Evolutionary conservation across 2,888 invertebrate genomes (phyloP).

Genomic region (Sphinx pinastri): DNA sequence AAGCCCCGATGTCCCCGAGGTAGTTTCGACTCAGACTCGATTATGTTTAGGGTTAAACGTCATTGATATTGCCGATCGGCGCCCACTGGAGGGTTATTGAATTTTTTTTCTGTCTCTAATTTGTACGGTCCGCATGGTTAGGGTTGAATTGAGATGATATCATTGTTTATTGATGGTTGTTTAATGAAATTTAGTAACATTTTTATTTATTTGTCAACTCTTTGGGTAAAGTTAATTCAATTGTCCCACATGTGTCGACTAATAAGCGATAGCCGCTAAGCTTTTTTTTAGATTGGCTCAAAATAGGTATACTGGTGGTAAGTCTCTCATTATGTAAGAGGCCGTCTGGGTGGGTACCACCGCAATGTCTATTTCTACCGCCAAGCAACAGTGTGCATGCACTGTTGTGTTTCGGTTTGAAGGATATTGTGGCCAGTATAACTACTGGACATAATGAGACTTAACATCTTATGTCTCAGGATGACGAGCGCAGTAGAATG

Average conservation of each 20-base stretch:
- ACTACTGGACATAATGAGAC: too few relatives aligned
- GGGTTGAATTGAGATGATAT: conserved; percentile 55
- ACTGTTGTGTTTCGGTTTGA: too few relatives aligned
- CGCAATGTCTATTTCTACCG: too few relatives aligned
- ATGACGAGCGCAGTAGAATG: too few relatives aligned
- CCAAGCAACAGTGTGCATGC: too few relatives aligned
- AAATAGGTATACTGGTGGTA: too few relatives aligned
- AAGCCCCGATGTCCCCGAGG: conserved; percentile 78
- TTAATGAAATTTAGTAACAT: conserved; percentile 58
- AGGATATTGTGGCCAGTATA: too few relatives aligned
- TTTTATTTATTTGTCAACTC: conserved; percentile 33
- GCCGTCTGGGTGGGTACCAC: too few relatives aligned
- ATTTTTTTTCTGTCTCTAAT: conserved; percentile 74
- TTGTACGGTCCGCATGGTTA: conserved; percentile 71
- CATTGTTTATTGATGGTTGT: conserved; percentile 59
- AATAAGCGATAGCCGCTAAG: too few relatives aligned
- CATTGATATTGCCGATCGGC: conserved; percentile 81
- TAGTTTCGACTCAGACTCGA: conserved; percentile 81
- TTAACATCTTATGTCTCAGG: too few relatives aligned
- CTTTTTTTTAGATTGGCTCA: background rate
- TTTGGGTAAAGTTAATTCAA: conserved; percentile 30
- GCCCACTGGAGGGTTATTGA: conserved; percentile 75
- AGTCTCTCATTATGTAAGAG: too few relatives aligned
- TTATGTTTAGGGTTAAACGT: conserved; percentile 84
- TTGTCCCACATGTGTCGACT: background rate